Evolutionary conservation across 2,113 vertebrate species (phyloP).

Genomic region (Solea solea): DNA sequence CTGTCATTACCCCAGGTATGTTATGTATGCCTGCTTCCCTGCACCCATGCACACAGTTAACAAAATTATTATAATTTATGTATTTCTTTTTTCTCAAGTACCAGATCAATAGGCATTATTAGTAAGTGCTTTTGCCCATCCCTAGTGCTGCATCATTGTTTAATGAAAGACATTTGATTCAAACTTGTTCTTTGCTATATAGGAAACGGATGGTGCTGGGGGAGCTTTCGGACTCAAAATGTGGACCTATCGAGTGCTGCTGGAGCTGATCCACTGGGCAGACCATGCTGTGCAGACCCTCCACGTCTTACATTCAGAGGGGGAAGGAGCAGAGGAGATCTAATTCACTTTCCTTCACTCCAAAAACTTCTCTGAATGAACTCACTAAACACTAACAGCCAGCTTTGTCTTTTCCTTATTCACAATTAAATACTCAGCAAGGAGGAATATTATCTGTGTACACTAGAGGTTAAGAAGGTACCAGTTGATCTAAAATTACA

Average conservation of each 20-base stretch:
- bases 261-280: constrained; percentile 83
- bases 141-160: neutral
- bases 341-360: constrained; percentile 29
- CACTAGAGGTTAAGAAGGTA: constrained; percentile 22
- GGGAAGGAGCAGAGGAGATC: constrained; percentile 52
- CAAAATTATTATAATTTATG: neutral
- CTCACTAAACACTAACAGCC: constrained; percentile 54
- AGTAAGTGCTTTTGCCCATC: too few relatives aligned
- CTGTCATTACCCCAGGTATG: too few relatives aligned
- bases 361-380: constrained; percentile 25
- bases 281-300: constrained; percentile 75
- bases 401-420: constrained; percentile 44
- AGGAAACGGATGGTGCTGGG: constrained; percentile 74
- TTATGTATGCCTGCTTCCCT: too few relatives aligned
- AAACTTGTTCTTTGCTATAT: constrained; percentile 9
- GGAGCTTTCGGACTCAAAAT: constrained; percentile 76
- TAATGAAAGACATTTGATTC: neutral
- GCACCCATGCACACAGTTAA: too few relatives aligned
- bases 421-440: constrained; percentile 12
- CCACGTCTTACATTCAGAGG: constrained; percentile 71
- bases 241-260: constrained; percentile 81
- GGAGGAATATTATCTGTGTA: constrained; percentile 37
- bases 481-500: constrained; percentile 44
- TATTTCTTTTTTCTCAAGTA: too few relatives aligned
- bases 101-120: too few relatives aligned